These are phyloP conservation scores for Polyommatus icarus DNA, from an alignment of 2,888 invertebrate species.

Conservation along the genomic window DNA sequence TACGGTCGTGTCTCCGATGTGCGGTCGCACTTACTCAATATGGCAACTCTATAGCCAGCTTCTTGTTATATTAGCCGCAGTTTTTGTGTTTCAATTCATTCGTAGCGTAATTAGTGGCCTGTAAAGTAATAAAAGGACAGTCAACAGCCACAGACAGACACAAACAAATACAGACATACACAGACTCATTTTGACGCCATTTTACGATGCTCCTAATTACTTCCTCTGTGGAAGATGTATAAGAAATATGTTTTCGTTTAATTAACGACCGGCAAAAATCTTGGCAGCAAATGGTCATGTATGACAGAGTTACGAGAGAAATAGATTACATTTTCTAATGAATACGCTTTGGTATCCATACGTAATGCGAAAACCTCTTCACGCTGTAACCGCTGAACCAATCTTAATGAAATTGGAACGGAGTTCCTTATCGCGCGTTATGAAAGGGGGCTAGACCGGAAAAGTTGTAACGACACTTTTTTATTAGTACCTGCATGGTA, in stretches of 20 bases:
- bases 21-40: no score
- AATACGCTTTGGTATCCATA: not conserved
- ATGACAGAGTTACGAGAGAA: not conserved
- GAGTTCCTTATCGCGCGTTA: no score
- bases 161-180: not conserved
- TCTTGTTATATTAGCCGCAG: not conserved
- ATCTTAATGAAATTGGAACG: no score
- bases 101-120: not conserved
- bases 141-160: not conserved
- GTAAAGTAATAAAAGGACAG: not conserved
- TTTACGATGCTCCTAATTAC: constrained; percentile 3
- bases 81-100: not conserved
- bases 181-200: not conserved
- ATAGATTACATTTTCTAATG: not conserved
- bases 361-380: no score
- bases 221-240: not conserved
- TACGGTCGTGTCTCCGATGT: no score
- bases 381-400: no score
- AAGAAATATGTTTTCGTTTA: constrained; percentile 22
- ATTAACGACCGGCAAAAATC: constrained; percentile 18
- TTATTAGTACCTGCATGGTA: no score
- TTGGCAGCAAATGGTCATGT: not conserved
- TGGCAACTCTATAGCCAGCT: not conserved
- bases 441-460: no score
- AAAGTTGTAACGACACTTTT: no score